Evolutionary conservation across 2,797 vertebrate genomes (phyloP).

Genomic region (Parotocinclus haroldoi): DNA sequence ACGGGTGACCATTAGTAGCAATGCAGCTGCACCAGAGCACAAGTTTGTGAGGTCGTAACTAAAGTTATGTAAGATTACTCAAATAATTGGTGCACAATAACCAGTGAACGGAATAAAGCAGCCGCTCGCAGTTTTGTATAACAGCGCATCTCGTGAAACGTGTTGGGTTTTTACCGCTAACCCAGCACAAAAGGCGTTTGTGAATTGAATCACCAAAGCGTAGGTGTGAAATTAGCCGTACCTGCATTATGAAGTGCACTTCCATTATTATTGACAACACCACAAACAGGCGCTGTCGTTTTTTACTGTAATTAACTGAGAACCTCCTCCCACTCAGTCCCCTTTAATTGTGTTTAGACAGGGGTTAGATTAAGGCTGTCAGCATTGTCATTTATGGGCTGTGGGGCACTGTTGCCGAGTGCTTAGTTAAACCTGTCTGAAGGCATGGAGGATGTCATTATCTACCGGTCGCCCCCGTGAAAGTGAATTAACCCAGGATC

Average conservation of each 20-base stretch:
- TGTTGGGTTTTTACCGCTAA: conserved; percentile 8
- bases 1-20: no score
- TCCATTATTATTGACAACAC: conserved; percentile 36
- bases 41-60: no score
- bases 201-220: conserved; percentile 44
- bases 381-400: conserved; percentile 41
- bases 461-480: conserved; percentile 36
- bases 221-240: conserved; percentile 46
- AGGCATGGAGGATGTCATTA: conserved; percentile 43
- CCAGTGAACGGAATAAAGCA: no score
- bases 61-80: no score
- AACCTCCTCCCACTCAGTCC: conserved; percentile 25
- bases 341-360: conserved; percentile 41
- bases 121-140: no score
- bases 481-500: conserved; percentile 50
- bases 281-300: conserved; percentile 35
- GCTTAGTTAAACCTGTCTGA: conserved; percentile 47
- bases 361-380: conserved; percentile 41
- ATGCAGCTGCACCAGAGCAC: no score
- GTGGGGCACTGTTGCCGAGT: conserved; percentile 36
- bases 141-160: no score
- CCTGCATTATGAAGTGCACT: conserved; percentile 37
- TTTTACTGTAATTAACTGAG: conserved; percentile 43
- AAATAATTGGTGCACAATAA: no score
- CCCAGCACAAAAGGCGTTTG: conserved; percentile 37